phyloP scores from a whole-genome alignment of 2,797 vertebrate species.

The Ctenopoma multispine region DNA sequence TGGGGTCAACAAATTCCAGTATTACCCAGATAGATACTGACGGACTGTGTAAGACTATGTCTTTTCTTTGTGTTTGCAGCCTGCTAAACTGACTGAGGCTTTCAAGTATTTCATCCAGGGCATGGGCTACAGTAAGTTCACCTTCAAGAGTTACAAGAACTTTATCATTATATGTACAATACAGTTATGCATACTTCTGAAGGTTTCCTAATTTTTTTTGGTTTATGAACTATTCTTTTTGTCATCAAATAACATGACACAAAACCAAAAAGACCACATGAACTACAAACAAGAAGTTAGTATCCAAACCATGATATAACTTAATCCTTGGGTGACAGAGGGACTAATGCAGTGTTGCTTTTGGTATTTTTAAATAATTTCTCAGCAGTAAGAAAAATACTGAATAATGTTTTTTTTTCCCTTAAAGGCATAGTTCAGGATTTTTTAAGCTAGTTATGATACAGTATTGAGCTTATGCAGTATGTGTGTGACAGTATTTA shows the following conservation, averaged over 20 bases:
- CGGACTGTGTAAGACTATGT: neutral
- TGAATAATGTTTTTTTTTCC: no score
- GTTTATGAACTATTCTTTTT: no score
- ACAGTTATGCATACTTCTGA: neutral
- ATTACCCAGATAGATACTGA: neutral
- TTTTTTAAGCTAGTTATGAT: no score
- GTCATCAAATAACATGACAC: no score
- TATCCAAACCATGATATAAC: no score
- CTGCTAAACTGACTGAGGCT: conserved; percentile 96
- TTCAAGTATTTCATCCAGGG: conserved; percentile 99
- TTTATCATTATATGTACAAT: neutral
- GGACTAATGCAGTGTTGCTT: neutral
- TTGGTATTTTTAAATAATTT: neutral
- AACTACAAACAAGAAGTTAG: no score
- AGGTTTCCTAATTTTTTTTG: no score
- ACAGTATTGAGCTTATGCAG: no score
- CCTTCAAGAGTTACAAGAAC: no score
- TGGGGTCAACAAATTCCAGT: neutral
- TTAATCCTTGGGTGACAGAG: neutral
- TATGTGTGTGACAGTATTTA: no score
- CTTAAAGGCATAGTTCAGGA: no score
- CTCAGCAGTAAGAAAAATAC: neutral
- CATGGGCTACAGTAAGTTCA: conserved; percentile 99
- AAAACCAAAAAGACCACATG: no score
- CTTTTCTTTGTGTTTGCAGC: conserved; percentile 80